phyloP scores from a whole-genome alignment of 1,140 invertebrate species.

The Acyrthosiphon pisum region DNA sequence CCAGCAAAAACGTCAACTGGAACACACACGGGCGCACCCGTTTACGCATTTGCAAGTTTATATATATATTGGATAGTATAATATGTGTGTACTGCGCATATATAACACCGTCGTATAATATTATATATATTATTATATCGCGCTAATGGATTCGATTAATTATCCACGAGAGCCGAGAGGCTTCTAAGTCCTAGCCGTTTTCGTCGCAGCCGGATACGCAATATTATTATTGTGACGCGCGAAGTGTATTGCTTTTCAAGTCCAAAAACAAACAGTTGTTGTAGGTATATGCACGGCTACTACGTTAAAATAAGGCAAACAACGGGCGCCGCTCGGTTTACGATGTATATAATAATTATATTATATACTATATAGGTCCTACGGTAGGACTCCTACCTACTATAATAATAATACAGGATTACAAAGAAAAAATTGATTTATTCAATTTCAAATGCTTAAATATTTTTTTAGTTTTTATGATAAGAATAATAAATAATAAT shows the following conservation, averaged over 20 bases:
- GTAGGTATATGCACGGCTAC: background rate
- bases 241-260: background rate
- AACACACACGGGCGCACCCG: background rate
- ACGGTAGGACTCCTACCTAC: too few species aligned
- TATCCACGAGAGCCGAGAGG: background rate
- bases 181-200: background rate
- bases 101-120: background rate
- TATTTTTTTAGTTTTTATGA: too few species aligned
- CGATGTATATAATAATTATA: background rate
- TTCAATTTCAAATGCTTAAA: too few species aligned
- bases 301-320: background rate
- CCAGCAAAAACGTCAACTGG: background rate
- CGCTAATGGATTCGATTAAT: constrained; percentile 47
- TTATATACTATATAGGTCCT: too few species aligned
- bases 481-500: too few species aligned
- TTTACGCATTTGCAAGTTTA: background rate
- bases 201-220: background rate
- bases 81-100: background rate
- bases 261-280: background rate
- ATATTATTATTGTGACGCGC: background rate
- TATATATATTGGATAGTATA: background rate
- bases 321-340: background rate
- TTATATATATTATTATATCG: background rate
- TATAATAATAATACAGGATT: background rate
- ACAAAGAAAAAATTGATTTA: too few species aligned